Evolutionary conservation across 2,888 invertebrate species (phyloP), one percentile per base, ranked within the genome.

Genomic region (Morpho achilles): DNA sequence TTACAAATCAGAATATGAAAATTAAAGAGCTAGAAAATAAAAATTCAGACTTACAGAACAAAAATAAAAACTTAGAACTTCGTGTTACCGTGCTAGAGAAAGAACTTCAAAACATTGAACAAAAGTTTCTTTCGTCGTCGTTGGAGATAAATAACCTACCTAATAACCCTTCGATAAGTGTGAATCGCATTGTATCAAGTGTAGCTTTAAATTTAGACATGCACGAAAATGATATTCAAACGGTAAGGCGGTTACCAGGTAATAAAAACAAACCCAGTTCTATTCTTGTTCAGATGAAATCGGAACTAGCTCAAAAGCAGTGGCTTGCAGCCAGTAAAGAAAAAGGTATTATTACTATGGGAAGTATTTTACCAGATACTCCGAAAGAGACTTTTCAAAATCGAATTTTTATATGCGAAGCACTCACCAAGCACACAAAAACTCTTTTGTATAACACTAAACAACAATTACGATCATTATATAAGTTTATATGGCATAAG

Each of bases 401-500:
- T 40, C 51, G 59, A 45, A 44, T 67, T 3, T 66, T 55, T 51
- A 44, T 67, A 7, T 59, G 66, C 48, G 63, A 69, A 66, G 67
- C 67, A 8, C 48, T 69, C 22, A 68, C 67, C 0, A 66, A 69
- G 45, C 46, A 59, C 53, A 7, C 56, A 0, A 69, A 67, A 62
- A 62, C 67, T 5, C 46, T 67, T 32, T 44, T 67, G 53, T 69
- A 63, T 52, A 55, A 61, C 22, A 61, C 64, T 10, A 67, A 65
- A 58, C 43, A 8, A 0, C 51, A 61, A 16, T 40, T 69, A 46
- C 16, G 51, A 41, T 57, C 45, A 10, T 56, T 57, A 7, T 64
- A 32, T 58, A 58, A 69, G 50, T 68, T 63, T 59, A 50, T 68
- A 16, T 69, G 68, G 67, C 65, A 62, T 47, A 68, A 66, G 48